Base-by-base conservation (phyloP, 30 jellyfish, hydroid and myxozoan genomes). In the Cassiopea xamachana region DNA sequence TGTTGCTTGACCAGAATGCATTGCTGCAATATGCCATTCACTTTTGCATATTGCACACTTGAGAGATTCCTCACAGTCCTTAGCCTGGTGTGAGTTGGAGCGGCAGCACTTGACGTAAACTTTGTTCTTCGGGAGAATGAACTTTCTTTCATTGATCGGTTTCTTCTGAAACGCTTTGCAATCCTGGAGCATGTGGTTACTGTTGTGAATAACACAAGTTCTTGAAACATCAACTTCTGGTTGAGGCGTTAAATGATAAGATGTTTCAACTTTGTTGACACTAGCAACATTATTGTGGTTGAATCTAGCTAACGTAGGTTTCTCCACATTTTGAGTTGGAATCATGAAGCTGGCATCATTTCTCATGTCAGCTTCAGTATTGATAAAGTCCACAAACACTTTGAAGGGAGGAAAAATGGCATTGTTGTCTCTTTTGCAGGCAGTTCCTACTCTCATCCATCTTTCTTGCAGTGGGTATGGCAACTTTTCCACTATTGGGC, bases 391-490 rank as follows among this genome's bases (percentile, higher is more conserved):
- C 58, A 80, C 78, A 61, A 80, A 80, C 50, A 80, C 78, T 80
- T 80, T 18, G 64, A 80, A 80, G 50, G 89, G 89, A 73, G 89
- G 89, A 58, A 80, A 80, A 27, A 61, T 48, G 13, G 72, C 89
- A 60, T 80, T 15, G 64, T 0, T 49, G 73, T 80, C 78, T 61
- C 89, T 80, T 49, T 48, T 80, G 74, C 2, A 80, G 73, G 78
- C 45, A 27, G 89, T 47, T 55, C 89, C 89, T 2, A 80, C 89
- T 80, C 78, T 80, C 50, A 80, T 80, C 89, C 78, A 80, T 39
- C 89, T 58, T 60, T 55, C 89, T 61, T 80, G 89, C 77, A 80
- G 50, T 73, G 89, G 89, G 89, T 80, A 80, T 49, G 89, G 89
- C 44, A 80, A 75, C 89, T 80, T 80, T 61, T 80, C 89, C 9